Base-by-base conservation (phyloP, 2,888 invertebrate species). In the Cistogaster globosa region DNA sequence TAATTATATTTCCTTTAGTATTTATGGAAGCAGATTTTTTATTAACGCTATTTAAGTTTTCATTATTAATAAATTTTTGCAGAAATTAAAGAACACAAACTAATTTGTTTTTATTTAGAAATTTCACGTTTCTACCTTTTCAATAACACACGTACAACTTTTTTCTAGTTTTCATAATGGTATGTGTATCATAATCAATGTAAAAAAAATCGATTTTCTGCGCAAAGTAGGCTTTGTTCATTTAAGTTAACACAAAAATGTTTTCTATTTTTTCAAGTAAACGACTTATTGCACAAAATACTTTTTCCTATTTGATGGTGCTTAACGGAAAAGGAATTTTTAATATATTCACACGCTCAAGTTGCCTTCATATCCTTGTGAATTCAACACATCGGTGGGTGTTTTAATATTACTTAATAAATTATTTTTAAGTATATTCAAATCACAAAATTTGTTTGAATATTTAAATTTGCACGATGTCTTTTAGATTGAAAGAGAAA, bases 191-290 rank as follows among this genome's bases (percentile, higher is more conserved):
- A 81, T 81, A 86, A 86, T 82, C 79, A 83, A 81, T 87, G 86
- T 89, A n/a, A n/a, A 90, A 90, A 90, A 90, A 90, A 91, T 91
- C 91, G 91, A 91, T 91, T 91, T 88, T 90, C 90, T 91, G 90
- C 90, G 90, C 90, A 91, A 88, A 89, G 90, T 87, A 89, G 90
- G 88, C 69, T 86, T 69, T 75, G 68, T 79, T 69, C 57, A 36
- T 48, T 55, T 14, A 53, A 60, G 42, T 78, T 81, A 79, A 81
- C 72, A 71, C 76, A 74, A 72, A 72, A 69, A 80, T n/a, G 60
- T 26, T 62, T 74, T 62, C 38, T 16, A 14, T 55, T 67, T 75
- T 72, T 57, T 90, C 87, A 87, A 87, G 75, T 83, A 84, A 79
- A 85, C 86, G 83, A 83, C 85, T 83, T 86, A 81, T 84, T 62